Conservation (phyloP, 2,113 vertebrate species). For the Rhineura floridana region DNA sequence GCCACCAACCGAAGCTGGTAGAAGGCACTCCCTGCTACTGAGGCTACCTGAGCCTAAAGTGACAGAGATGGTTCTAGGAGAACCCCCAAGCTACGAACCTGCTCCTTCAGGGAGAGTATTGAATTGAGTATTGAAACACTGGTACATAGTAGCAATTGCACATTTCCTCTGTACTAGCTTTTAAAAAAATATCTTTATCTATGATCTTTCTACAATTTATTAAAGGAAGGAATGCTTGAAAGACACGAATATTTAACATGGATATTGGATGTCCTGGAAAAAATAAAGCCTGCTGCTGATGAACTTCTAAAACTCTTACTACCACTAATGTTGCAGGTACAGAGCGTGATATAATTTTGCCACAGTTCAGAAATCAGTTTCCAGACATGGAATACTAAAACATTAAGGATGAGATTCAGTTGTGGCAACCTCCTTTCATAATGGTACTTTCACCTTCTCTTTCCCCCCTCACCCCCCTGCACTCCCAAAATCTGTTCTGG, state of each 20-base stretch:
- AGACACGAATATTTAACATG: conserved; percentile 79
- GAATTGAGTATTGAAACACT: not conserved
- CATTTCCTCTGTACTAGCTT: not conserved
- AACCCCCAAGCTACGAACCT: too few species aligned
- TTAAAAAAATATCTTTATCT: not conserved
- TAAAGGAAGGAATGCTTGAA: conserved; percentile 80
- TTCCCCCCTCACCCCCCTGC: too few species aligned
- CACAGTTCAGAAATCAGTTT: not conserved
- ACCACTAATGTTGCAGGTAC: conserved; percentile 78
- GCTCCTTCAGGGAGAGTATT: too few species aligned
- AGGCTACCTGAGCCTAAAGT: too few species aligned
- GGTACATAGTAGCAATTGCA: not conserved
- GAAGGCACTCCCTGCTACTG: too few species aligned
- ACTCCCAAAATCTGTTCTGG: too few species aligned
- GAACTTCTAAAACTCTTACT: conserved; percentile 80
- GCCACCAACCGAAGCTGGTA: too few species aligned
- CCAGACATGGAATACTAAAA: not conserved
- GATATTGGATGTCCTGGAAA: conserved; percentile 82
- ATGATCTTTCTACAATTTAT: conserved; percentile 28
- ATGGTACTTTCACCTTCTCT: too few species aligned
- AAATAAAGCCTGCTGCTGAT: conserved; percentile 75
- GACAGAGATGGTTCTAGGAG: too few species aligned
- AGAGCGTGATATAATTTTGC: not conserved
- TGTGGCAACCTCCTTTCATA: too few species aligned
- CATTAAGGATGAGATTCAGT: too few species aligned